Conservation (phyloP, 2,113 vertebrate genomes). For the Bubo bubo region DNA sequence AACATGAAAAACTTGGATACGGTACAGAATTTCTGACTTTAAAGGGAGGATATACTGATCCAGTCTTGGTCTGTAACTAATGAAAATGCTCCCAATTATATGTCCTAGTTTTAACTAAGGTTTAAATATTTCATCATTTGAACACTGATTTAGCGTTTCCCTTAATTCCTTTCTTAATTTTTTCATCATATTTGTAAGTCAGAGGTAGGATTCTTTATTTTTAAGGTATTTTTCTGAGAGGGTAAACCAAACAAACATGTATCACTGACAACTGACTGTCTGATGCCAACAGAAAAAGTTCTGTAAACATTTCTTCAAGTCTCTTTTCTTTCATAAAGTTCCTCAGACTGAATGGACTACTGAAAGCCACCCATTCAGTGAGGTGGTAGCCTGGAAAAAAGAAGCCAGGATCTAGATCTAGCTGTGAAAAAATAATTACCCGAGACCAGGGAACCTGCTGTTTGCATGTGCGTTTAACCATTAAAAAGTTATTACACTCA, state of each 20-base stretch:
- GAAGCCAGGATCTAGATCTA: background rate
- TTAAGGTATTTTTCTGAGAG: background rate
- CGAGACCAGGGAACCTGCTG: background rate
- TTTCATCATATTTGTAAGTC: background rate
- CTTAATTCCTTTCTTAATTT: background rate
- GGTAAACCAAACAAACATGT: background rate
- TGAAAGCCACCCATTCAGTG: background rate
- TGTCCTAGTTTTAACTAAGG: background rate
- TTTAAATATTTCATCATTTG: background rate
- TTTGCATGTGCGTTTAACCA: background rate
- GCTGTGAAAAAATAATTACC: slow-evolving; percentile 37
- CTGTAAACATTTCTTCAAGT: background rate
- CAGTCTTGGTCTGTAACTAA: background rate
- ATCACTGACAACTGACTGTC: background rate
- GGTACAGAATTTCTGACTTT: background rate
- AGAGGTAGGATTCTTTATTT: background rate
- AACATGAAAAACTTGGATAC: background rate
- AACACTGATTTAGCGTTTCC: background rate
- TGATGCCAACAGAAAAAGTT: background rate
- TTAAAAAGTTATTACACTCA: background rate
- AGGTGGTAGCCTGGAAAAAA: background rate
- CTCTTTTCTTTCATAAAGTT: background rate
- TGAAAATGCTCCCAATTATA: background rate
- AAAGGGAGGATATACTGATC: background rate
- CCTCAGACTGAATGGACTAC: background rate